Evolutionary conservation across 64 coral and sea anemone species (phyloP).

Genomic region (Stylophora pistillata): DNA sequence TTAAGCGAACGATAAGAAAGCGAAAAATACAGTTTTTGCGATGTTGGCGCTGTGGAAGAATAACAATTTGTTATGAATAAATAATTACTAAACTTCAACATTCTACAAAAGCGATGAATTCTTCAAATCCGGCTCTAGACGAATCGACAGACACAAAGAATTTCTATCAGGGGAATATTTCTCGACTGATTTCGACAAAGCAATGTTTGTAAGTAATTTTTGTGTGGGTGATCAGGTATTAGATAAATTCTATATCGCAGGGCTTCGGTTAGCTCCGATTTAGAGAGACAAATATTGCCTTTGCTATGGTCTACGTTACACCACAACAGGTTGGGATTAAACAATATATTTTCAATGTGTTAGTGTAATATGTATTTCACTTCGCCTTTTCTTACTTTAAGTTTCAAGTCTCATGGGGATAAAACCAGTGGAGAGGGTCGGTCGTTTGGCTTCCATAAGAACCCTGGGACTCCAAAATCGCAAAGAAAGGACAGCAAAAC

Average conservation of each 20-base stretch:
- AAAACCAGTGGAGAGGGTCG: constrained; percentile 9
- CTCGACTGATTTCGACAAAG: not conserved
- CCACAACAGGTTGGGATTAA: not conserved
- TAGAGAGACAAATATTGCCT: not conserved
- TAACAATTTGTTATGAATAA: constrained; percentile 8
- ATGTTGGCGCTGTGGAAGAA: not conserved
- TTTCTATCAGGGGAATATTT: not conserved
- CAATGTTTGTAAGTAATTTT: constrained; percentile 18
- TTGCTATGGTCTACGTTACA: not conserved
- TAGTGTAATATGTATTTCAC: not conserved
- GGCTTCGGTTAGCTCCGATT: not conserved
- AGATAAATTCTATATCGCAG: not conserved
- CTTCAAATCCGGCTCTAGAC: not conserved
- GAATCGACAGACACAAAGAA: not conserved
- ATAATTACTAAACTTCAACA: not conserved
- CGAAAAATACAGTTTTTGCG: not conserved
- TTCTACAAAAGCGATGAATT: constrained; percentile 12
- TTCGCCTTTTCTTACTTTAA: not conserved
- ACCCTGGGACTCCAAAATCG: constrained; percentile 16
- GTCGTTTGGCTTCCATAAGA: constrained; percentile 42
- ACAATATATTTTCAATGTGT: not conserved
- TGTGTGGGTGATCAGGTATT: not conserved
- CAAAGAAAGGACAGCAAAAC: constrained; percentile 33
- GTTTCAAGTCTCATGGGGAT: constrained; percentile 19
- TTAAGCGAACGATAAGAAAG: constrained; percentile 12